phyloP scores from a whole-genome alignment of 1,140 invertebrate species.

The Drusus annulatus region DNA sequence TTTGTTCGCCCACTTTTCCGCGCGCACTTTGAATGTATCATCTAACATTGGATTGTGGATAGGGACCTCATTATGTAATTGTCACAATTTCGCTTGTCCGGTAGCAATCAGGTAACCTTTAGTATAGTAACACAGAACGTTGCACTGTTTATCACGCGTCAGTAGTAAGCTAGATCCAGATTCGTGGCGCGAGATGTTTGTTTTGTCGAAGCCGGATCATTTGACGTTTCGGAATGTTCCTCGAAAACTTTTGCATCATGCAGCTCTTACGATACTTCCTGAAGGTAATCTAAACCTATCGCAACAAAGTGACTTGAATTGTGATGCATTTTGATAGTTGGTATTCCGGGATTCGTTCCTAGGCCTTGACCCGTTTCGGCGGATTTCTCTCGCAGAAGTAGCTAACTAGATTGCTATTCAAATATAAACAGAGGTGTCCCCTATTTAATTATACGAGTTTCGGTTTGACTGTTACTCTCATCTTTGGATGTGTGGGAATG shows the following conservation, averaged over 20 bases:
- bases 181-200: not conserved
- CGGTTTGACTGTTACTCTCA: conserved; percentile 25
- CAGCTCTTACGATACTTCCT: conserved; percentile 35
- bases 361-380: conserved; percentile 33
- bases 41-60: too few species aligned
- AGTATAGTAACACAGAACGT: too few species aligned
- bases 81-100: too few species aligned
- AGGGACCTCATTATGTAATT: too few species aligned
- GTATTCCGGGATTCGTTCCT: not conserved
- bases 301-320: not conserved
- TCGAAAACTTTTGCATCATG: conserved; percentile 30
- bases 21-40: not conserved
- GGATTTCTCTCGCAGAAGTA: not conserved
- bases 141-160: too few species aligned
- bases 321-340: not conserved
- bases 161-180: not conserved
- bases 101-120: too few species aligned
- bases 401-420: too few species aligned
- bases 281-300: conserved; percentile 26
- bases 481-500: not conserved
- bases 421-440: conserved; percentile 38
- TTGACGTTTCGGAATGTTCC: conserved; percentile 38
- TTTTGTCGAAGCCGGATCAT: not conserved
- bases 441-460: not conserved
- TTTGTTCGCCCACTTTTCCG: not conserved